Conservation (phyloP, 2,797 vertebrate genomes). For the Sphenodon punctatus region DNA sequence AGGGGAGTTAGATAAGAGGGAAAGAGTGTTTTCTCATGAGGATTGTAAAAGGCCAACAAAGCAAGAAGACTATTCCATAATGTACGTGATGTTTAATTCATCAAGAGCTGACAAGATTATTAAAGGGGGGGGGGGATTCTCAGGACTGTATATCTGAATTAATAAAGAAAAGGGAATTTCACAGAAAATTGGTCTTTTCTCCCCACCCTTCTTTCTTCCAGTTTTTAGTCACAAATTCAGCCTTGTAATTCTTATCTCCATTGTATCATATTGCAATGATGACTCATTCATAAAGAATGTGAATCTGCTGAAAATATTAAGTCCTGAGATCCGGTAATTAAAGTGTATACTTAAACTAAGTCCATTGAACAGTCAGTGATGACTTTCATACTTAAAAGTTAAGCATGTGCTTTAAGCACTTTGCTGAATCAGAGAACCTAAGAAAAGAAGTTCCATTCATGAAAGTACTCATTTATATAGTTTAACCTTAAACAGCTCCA, state of each 20-base stretch:
- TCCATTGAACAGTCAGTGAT: too few species aligned
- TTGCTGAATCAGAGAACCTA: too few species aligned
- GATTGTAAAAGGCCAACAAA: constrained; percentile 12
- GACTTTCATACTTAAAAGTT: too few species aligned
- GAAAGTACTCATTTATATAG: too few species aligned
- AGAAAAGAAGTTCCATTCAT: too few species aligned
- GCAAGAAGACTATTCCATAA: constrained; percentile 9
- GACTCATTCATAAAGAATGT: neutral
- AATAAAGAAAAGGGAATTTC: neutral
- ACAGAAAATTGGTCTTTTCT: neutral
- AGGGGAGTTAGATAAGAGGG: neutral
- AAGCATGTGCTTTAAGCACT: too few species aligned
- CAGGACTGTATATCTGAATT: neutral
- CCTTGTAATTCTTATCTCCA: neutral
- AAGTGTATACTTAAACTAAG: too few species aligned
- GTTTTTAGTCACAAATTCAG: neutral
- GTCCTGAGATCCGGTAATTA: too few species aligned
- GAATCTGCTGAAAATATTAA: too few species aligned
- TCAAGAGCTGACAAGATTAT: constrained; percentile 42
- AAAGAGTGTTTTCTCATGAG: neutral
- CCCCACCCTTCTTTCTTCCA: neutral
- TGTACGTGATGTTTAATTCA: constrained; percentile 53
- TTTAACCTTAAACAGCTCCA: too few species aligned
- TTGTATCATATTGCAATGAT: neutral
- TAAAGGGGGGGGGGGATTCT: constrained; percentile 1